phyloP scores from a whole-genome alignment of 2,888 invertebrate species.

The Tetrapedia diversipes region DNA sequence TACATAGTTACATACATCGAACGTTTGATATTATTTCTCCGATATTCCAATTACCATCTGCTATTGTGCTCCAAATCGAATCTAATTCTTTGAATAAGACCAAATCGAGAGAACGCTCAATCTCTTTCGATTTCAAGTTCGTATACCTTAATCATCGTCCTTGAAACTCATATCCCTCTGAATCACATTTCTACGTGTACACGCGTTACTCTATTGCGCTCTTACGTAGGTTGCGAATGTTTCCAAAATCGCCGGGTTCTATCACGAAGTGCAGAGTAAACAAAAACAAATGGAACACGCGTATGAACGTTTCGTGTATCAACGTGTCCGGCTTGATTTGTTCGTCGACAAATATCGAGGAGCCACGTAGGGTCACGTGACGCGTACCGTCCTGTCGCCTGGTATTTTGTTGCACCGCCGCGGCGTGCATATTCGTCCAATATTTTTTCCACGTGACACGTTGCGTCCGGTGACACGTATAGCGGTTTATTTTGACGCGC shows the following conservation, averaged over 20 bases:
- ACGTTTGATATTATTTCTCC: background rate
- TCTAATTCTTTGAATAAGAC: background rate
- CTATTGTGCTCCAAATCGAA: background rate
- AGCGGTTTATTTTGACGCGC: constrained; percentile 11
- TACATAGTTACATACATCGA: no score
- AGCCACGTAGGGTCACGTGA: background rate
- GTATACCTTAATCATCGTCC: no score
- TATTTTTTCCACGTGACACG: constrained; percentile 10
- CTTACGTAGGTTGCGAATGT: background rate
- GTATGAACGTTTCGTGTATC: no score
- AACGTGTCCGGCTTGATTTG: constrained; percentile 6
- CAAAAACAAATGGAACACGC: background rate
- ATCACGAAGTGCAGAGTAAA: no score
- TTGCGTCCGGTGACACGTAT: background rate
- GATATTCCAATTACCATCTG: background rate
- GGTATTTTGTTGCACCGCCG: constrained; percentile 2
- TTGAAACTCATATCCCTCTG: background rate
- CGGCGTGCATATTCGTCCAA: background rate
- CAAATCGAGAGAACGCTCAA: background rate
- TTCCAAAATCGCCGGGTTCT: background rate
- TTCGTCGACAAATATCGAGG: background rate
- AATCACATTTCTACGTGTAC: no score
- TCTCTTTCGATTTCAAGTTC: background rate
- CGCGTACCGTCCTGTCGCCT: background rate
- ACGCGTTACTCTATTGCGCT: no score